phyloP scores from a whole-genome alignment of 1,140 invertebrate genomes.

The Hylyphantes graminicola region DNA sequence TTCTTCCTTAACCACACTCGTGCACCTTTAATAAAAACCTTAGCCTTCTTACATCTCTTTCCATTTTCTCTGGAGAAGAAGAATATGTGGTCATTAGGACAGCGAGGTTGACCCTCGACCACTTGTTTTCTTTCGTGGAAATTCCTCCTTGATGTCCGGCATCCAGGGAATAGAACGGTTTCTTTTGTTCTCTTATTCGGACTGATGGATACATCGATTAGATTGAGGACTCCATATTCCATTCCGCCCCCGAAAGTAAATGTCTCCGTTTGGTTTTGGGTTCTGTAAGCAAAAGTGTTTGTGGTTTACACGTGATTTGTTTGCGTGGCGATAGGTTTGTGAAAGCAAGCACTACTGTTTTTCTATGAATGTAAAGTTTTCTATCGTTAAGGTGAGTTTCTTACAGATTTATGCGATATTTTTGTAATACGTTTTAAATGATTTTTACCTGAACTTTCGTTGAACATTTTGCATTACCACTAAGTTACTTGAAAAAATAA shows the following conservation, averaged over 20 bases:
- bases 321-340: too few relatives aligned
- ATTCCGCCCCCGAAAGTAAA: background rate
- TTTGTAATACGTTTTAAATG: too few relatives aligned
- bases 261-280: background rate
- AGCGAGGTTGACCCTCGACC: slow-evolving; percentile 1
- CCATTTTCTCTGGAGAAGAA: background rate
- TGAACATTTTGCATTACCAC: too few relatives aligned
- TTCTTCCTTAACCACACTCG: background rate
- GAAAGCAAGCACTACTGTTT: too few relatives aligned
- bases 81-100: slow-evolving; percentile 17
- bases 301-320: background rate
- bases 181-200: slow-evolving; percentile 34
- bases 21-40: background rate
- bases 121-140: slow-evolving; percentile 20
- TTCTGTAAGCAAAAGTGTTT: slow-evolving; percentile 16
- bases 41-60: background rate
- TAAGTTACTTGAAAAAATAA: too few relatives aligned
- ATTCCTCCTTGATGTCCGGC: background rate
- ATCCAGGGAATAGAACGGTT: slow-evolving; percentile 18
- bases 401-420: too few relatives aligned
- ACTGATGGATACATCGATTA: slow-evolving; percentile 46
- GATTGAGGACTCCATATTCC: slow-evolving; percentile 28
- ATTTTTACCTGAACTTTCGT: too few relatives aligned
- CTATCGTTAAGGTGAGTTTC: too few relatives aligned
- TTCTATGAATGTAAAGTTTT: too few relatives aligned